These are phyloP conservation scores for Endotricha flammealis DNA, from an alignment of 2,888 invertebrate species.

Conservation along the genomic window DNA sequence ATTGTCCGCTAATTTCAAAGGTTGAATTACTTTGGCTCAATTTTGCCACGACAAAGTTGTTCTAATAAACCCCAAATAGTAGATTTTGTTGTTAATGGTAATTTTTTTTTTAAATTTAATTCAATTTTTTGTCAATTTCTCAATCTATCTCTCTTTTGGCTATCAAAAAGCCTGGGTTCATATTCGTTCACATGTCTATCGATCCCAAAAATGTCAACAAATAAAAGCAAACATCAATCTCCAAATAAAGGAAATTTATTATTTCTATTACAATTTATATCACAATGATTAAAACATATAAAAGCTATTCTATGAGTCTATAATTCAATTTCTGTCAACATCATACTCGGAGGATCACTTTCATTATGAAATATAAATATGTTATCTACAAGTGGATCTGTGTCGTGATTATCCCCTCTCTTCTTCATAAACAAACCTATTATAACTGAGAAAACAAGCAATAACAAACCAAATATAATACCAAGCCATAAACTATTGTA, in stretches of 20 bases:
- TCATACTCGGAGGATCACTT: slow-evolving; percentile 44
- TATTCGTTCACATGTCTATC: too few species aligned
- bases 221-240: too few species aligned
- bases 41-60: background rate
- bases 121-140: too few species aligned
- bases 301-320: too few species aligned
- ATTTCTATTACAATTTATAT: too few species aligned
- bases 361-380: slow-evolving; percentile 33
- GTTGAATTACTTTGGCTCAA: slow-evolving; percentile 6
- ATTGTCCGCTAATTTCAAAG: slow-evolving; percentile 12
- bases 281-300: too few species aligned
- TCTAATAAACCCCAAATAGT: slow-evolving; percentile 1
- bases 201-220: too few species aligned
- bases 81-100: too few species aligned
- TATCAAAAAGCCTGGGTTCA: too few species aligned
- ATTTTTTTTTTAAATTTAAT: too few species aligned
- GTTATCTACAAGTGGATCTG: slow-evolving; percentile 41
- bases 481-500: slow-evolving; percentile 40
- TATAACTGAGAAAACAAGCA: slow-evolving; percentile 35
- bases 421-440: slow-evolving; percentile 34
- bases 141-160: too few species aligned
- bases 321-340: slow-evolving; percentile 43
- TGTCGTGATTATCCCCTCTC: slow-evolving; percentile 29
- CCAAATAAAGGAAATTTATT: too few species aligned
- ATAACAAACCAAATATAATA: slow-evolving; percentile 37